Evolutionary conservation across 2,797 vertebrate genomes (phyloP).

Genomic region (Pagetopsis macropterus): DNA sequence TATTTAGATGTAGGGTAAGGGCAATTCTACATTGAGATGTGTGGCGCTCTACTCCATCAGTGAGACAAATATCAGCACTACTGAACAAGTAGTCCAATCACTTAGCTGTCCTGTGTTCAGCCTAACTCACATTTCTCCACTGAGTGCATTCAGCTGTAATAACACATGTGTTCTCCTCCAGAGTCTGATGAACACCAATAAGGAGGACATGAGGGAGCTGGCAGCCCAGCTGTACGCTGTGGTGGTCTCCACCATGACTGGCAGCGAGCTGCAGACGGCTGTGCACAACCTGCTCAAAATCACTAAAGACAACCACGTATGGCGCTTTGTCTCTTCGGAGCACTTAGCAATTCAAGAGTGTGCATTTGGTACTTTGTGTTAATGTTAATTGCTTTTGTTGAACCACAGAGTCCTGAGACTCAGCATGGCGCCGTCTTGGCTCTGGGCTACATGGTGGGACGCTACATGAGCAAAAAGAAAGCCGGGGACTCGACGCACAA

Average conservation of each 20-base stretch:
- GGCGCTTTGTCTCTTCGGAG: background rate
- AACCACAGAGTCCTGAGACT: constrained; percentile 90
- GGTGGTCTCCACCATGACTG: constrained; percentile 92
- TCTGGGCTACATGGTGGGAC: constrained; percentile 94
- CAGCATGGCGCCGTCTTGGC: constrained; percentile 96
- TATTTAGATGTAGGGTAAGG: background rate
- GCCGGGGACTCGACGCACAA: constrained; percentile 71
- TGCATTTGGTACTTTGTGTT: background rate
- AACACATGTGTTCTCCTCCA: constrained; percentile 62
- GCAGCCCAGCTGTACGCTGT: constrained; percentile 95
- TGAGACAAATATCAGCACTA: background rate
- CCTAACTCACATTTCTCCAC: background rate
- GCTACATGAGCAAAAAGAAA: constrained; percentile 91
- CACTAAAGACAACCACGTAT: constrained; percentile 94
- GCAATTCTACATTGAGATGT: background rate
- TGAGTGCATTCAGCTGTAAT: constrained; percentile 10
- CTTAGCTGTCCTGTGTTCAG: constrained; percentile 3
- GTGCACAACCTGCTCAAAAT: constrained; percentile 94
- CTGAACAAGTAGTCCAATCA: background rate
- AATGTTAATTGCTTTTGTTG: constrained; percentile 34
- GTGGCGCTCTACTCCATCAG: background rate
- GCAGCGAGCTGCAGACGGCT: constrained; percentile 88
- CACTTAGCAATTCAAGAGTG: background rate
- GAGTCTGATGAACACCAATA: constrained; percentile 97
- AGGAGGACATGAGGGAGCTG: constrained; percentile 97